Percentiles rank a stretch among this genome's conserved stretches.
phyloP scores from a whole-genome alignment of 2,888 invertebrate genomes.

The Drosophila barbarae region DNA sequence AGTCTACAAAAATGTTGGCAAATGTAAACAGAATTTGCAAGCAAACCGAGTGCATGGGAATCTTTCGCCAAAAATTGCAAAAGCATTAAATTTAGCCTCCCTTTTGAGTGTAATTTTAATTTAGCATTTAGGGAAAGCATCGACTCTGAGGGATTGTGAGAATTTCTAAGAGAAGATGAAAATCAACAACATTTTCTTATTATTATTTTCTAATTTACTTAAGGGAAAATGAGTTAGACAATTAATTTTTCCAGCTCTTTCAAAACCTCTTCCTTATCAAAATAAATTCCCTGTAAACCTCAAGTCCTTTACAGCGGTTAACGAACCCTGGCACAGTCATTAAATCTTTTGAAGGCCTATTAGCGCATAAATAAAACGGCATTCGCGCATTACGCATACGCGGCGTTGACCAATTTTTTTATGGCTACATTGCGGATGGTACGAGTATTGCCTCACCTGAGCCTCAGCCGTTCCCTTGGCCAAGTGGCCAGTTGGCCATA shows the following conservation, averaged over 20 bases:
- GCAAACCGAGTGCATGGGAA: slow-evolving; percentile 34
- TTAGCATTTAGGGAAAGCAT: neutral
- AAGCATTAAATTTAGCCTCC: slow-evolving; percentile 13
- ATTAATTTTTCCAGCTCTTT: neutral
- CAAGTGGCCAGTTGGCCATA: slow-evolving; percentile 63
- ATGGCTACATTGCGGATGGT: slow-evolving; percentile 33
- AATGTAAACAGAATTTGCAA: slow-evolving; percentile 45
- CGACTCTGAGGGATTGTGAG: neutral
- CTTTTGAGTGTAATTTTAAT: slow-evolving; percentile 6
- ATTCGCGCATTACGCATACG: slow-evolving; percentile 60
- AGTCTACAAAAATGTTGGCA: slow-evolving; percentile 37
- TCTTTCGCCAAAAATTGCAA: slow-evolving; percentile 15
- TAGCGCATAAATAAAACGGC: slow-evolving; percentile 42
- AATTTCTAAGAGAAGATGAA: neutral
- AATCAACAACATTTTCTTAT: neutral
- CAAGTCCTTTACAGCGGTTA: slow-evolving; percentile 11
- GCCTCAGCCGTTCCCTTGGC: slow-evolving; percentile 32
- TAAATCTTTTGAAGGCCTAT: slow-evolving; percentile 23
- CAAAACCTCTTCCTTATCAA: neutral
- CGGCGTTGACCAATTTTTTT: slow-evolving; percentile 53
- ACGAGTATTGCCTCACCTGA: slow-evolving; percentile 47
- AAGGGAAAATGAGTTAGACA: neutral
- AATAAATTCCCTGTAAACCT: neutral
- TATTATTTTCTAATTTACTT: neutral
- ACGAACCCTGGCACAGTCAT: slow-evolving; percentile 10